Base-by-base conservation (phyloP, 2,113 vertebrate species). In the Gymnobelideus leadbeateri region DNA sequence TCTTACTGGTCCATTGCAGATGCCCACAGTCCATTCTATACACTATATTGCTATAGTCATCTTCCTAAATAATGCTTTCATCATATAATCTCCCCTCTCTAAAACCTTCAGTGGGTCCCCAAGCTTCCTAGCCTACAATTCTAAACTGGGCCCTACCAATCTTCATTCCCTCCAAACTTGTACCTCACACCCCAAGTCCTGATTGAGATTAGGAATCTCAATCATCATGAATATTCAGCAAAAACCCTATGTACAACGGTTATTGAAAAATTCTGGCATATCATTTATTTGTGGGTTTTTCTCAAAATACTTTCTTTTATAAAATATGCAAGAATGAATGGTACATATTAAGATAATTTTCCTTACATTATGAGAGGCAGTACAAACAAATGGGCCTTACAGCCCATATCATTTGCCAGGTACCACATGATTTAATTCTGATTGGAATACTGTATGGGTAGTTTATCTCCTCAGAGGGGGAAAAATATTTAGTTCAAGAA, bases 271-370 rank as follows among this genome's bases (percentile, higher is more conserved):
- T 12, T 91, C 89, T 97, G 94, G 52, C 89, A 84, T 94, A 94
- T 94, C 92, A 96, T 95, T 98, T 90, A 96, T 55, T 96, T 93
- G 97, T 93, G 92, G 92, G 93, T 96, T 94, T 21, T 77, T 95
- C 49, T 96, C 97, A 91, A 98, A 97, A 97, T 96, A 96, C 93
- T 91, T 49, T n/a, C 55, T 91, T 94, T 57, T 61, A 25, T 89
- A 96, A 94, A 97, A 95, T 97, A 97, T 96, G 92, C 91, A 92
- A 90, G 91, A 95, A 37, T 8, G 7, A 92, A 96, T 94, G 53
- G 68, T 95, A 52, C 93, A 23, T 84, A 95, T 46, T 43, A 28
- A 0, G 24, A 89, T 93, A 95, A 55, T 95, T 91, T 61, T 96
- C 95, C 46, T 68, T 92, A 8, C 7, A 14, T 11, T 92, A 25